Percentiles rank a stretch among this genome's conserved stretches.
Conservation (phyloP, 2,113 vertebrate genomes). For the Monopterus albus region DNA sequence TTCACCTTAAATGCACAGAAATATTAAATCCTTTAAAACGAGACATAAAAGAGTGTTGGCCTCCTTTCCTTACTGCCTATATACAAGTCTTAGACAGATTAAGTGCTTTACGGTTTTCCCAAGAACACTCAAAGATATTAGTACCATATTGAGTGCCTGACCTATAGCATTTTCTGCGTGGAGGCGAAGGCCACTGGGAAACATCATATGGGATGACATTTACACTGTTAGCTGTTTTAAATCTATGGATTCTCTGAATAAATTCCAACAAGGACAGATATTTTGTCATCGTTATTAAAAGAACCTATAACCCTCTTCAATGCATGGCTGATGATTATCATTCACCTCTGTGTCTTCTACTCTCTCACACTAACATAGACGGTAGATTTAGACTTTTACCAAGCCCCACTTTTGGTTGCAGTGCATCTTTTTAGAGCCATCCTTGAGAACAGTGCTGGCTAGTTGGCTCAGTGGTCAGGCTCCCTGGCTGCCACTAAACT, state of each 20-base stretch:
- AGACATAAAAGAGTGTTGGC: neutral
- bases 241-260: neutral
- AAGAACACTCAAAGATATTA: neutral
- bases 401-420: slow-evolving; percentile 4
- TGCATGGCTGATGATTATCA: neutral
- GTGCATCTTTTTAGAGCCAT: slow-evolving; percentile 49
- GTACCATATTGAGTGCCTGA: neutral
- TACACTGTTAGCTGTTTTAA: slow-evolving; percentile 16
- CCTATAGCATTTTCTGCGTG: neutral
- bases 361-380: slow-evolving; percentile 25
- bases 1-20: neutral
- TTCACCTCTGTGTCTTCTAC: neutral
- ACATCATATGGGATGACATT: slow-evolving; percentile 28
- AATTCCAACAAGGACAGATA: slow-evolving; percentile 8
- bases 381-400: slow-evolving; percentile 12
- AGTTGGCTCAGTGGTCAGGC: slow-evolving; percentile 61
- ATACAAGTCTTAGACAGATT: neutral
- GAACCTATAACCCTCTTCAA: neutral
- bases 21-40: slow-evolving; percentile 1
- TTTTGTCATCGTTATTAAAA: slow-evolving; percentile 12
- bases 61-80: neutral
- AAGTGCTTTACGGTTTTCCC: neutral
- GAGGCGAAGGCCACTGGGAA: neutral
- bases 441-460: slow-evolving; percentile 62
- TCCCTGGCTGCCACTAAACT: slow-evolving; percentile 55